These are phyloP conservation scores for Scartelaos histophorus DNA, from an alignment of 2,113 vertebrate species.

Conservation along the genomic window DNA sequence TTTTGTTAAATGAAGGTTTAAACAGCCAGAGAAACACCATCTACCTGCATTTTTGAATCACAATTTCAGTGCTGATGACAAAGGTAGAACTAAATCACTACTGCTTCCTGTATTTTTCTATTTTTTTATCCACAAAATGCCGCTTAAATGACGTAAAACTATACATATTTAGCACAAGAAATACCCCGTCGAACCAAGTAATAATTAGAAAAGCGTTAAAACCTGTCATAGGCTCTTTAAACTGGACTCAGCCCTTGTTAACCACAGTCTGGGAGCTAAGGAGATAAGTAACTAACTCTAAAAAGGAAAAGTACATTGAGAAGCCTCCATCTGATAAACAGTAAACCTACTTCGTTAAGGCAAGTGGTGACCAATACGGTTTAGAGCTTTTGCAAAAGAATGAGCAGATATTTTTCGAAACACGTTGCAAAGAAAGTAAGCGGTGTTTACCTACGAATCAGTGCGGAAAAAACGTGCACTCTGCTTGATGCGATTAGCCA, in stretches of 20 bases:
- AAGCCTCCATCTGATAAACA: slow-evolving; percentile 40
- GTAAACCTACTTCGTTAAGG: slow-evolving; percentile 67
- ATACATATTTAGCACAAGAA: no score
- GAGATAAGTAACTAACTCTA: slow-evolving; percentile 29
- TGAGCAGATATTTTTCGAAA: slow-evolving; percentile 28
- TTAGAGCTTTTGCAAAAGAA: slow-evolving; percentile 41
- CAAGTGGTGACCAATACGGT: slow-evolving; percentile 74
- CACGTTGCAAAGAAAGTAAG: slow-evolving; percentile 15
- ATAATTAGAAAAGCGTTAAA: no score
- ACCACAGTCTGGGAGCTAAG: slow-evolving; percentile 16
- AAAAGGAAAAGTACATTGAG: slow-evolving; percentile 44
- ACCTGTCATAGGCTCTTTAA: background rate
- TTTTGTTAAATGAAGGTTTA: no score
- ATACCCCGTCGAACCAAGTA: no score
- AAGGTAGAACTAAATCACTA: no score
- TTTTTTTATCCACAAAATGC: no score
- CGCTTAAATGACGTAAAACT: no score
- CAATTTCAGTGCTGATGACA: no score
- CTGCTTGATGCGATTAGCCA: slow-evolving; percentile 4
- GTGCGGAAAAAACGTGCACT: slow-evolving; percentile 9
- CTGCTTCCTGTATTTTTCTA: no score
- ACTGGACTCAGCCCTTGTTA: slow-evolving; percentile 9
- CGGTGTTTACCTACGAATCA: slow-evolving; percentile 10
- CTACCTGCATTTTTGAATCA: no score
- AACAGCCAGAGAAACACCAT: no score